Base-by-base conservation (phyloP, 2,113 vertebrate species). In the Gnathonemus echidnorhynchus region DNA sequence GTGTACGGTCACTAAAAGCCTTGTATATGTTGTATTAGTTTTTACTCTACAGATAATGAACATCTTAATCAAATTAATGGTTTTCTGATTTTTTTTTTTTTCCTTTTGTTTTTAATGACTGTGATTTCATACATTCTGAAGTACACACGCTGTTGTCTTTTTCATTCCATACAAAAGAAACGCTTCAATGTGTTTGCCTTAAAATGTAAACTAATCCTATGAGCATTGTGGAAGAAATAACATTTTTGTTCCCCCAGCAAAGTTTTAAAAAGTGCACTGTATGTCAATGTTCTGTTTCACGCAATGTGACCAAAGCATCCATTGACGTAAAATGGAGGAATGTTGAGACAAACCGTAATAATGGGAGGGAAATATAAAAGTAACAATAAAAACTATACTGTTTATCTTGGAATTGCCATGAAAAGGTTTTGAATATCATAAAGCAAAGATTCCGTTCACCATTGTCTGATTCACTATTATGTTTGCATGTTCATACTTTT, bases 101-200 rank as follows among this genome's bases (percentile, higher is more conserved):
- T 91, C 83, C 35, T 94, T 13, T 70, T 70, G 58, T 70, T 70
- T 70, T 70, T 31, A 31, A 70, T 70, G 62, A 95, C 93, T 88
- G 83, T 90, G 21, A 92, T 96, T 96, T 96, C 94, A 95, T 96
- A 96, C 91, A 91, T 96, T 96, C 95, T 92, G 88, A 92, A 95
- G 93, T 92, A 93, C 93, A 93, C 91, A 95, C 95, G 95, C 52
- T 91, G 94, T 97, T 85, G 53, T 94, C 94, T 96, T 96, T 96
- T 91, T 96, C 94, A 95, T 93, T 96, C 94, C 95, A 95, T 94
- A 93, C 93, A 93, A 94, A 94, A 94, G 94, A 95, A 95, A 96
- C 95, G 95, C 95, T 94, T 97, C 95, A 94, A 94, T 97, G 96
- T 97, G 95, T 97, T 96, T 97, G 97, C 98, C 97, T 98, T 98